Base-by-base conservation (phyloP, 2,888 invertebrate genomes). In the Philereme vetulata region DNA sequence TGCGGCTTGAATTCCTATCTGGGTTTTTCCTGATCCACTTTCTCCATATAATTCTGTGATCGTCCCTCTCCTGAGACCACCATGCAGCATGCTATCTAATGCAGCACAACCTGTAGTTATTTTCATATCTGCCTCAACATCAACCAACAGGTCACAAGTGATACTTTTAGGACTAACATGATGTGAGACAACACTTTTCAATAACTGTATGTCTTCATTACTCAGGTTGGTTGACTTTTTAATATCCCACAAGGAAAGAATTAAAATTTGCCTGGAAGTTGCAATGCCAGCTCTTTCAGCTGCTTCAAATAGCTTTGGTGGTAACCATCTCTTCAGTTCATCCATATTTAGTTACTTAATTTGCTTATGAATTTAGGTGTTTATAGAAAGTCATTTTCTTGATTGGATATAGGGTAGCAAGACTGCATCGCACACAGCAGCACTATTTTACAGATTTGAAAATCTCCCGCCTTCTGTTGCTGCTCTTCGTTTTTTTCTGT, bases 11-110 rank as follows among this genome's bases (percentile, higher is more conserved):
- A 97, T 86, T 68, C 95, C 95, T 46, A 97, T 77, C 81, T 97
- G 97, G 0, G 97, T 97, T 90, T 97, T 97, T 5, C 97, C 97
- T 71, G 94, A 93, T 10, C 96, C 96, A 87, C 96, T 96, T 82
- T 95, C 94, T n/a, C 97, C 97, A 79, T 93, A 94, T 70, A 97
- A 89, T 92, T 97, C 97, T 57, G 95, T 95, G 52, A 97, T 92
- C 34, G 96, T 95, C 66, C 94, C 93, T 68, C 86, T 86, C 48
- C 94, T 86, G 60, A 97, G 90, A 36, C 97, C 97, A 58, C 96
- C 96, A 69, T 86, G 83, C 32, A 96, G 80, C 63, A 94, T 79
- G 36, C 74, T 74, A 80, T 97, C 94, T 54, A 97, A 85, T 54
- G 80, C 77, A 51, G 72, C 47, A 81, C 95, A 96, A 7, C 96